Conservation (phyloP, 2,888 invertebrate species). For the Galerucella calmariensis region DNA sequence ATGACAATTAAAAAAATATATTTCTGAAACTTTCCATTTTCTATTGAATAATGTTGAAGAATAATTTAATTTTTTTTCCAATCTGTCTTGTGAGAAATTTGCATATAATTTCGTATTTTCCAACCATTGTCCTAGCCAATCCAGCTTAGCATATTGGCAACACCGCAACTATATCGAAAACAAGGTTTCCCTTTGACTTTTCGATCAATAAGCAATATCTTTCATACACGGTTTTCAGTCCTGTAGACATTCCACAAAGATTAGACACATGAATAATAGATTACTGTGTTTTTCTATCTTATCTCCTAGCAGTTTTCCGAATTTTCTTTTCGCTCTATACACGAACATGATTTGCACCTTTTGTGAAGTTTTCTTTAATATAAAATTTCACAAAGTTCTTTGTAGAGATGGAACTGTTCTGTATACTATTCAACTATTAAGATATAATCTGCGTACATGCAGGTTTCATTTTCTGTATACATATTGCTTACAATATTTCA, state of each 20-base stretch:
- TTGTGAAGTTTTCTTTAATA: constrained; percentile 43
- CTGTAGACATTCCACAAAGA: constrained; percentile 38
- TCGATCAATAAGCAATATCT: constrained; percentile 43
- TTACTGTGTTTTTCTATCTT: constrained; percentile 38
- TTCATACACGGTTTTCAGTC: constrained; percentile 38
- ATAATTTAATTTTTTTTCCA: too few relatives aligned
- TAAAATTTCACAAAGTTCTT: constrained; percentile 35
- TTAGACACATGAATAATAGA: constrained; percentile 43
- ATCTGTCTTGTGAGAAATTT: not conserved
- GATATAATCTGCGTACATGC: not conserved
- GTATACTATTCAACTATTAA: not conserved
- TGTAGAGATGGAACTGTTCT: constrained; percentile 24
- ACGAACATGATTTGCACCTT: constrained; percentile 44
- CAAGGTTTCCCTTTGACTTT: constrained; percentile 36
- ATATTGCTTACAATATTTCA: too few relatives aligned
- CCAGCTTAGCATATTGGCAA: constrained; percentile 25
- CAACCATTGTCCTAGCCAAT: constrained; percentile 18
- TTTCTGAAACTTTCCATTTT: too few relatives aligned
- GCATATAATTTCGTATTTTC: not conserved
- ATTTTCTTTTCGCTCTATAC: constrained; percentile 36
- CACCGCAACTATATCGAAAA: constrained; percentile 35
- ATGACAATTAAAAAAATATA: too few relatives aligned
- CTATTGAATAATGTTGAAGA: not conserved
- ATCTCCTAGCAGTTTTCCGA: constrained; percentile 37
- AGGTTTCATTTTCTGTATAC: too few relatives aligned